Evolutionary conservation across 2,113 vertebrate genomes (phyloP), one percentile per base, ranked within the genome.

Genomic region (Coturnix japonica): DNA sequence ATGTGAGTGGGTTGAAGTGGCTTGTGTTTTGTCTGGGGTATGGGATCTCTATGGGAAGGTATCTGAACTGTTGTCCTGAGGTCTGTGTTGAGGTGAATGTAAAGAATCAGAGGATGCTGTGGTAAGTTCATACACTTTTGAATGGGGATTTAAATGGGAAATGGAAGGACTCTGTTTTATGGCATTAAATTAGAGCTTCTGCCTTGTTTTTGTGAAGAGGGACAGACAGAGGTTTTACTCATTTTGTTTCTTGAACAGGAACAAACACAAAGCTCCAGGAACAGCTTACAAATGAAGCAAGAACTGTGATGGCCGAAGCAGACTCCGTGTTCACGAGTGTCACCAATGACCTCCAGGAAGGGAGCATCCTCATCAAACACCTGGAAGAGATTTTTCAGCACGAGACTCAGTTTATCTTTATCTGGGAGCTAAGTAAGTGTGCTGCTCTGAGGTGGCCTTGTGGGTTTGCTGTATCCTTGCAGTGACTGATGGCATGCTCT

Each of bases 371-470:
- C 6, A 90, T 98, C 18, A 97, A 87, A 28, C 96, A 98, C 20
- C 96, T 99, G 4, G 97, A 98, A 1, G 92, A 97, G 17, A 85
- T 99, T 93, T 30, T 97, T 43, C 56, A 81, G 15, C 97, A 95
- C 17, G 22, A 8, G 16, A 9, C 28, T 0, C 89, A 87, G n/a
- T 99, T 98, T 92, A 30, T 97, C 13, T 83, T 92, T 25, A 96
- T 99, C 59, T 97, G 98, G 90, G 92, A 97, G 37, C 96, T 98
- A 2, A 97, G 99, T 99, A 97, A 98, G 97, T 60, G 37, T 47
- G 1, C 8, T 73, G 0, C 23, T n/a, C 54, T 30, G 0, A 12
- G 49, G 28, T n/a, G 39, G 16, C 49, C 4, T 2, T 44, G 2
- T 3, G 35, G 15, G 47, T 30, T 81, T 9, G 7, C 4, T 12